phyloP scores from a whole-genome alignment of 1,140 invertebrate genomes.

The Belonocnema kinseyi region DNA sequence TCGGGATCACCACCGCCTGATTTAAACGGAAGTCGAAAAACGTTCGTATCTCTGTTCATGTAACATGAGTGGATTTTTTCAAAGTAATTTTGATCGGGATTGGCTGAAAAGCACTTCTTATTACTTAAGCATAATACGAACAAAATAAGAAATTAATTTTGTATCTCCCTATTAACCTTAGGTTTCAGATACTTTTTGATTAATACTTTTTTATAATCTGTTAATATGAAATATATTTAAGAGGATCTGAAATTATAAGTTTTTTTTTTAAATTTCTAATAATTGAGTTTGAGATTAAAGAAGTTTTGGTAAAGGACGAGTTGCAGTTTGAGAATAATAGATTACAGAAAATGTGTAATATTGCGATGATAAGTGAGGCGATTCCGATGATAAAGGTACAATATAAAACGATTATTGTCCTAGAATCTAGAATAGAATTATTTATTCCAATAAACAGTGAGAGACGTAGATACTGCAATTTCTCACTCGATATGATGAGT shows the following conservation, averaged over 20 bases:
- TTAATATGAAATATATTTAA: too few relatives aligned
- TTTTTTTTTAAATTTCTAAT: background rate
- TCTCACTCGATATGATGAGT: slow-evolving; percentile 53
- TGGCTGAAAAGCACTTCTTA: too few relatives aligned
- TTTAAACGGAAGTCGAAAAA: too few relatives aligned
- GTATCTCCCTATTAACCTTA: too few relatives aligned
- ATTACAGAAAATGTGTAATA: slow-evolving; percentile 41
- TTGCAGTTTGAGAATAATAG: slow-evolving; percentile 37
- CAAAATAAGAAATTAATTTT: too few relatives aligned
- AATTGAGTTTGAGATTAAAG: background rate
- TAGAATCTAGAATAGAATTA: slow-evolving; percentile 64
- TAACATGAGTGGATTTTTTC: too few relatives aligned
- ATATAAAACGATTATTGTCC: slow-evolving; percentile 67
- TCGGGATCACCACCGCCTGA: too few relatives aligned
- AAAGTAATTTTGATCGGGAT: too few relatives aligned
- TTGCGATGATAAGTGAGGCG: slow-evolving; percentile 44
- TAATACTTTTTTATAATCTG: too few relatives aligned
- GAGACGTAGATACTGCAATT: slow-evolving; percentile 61
- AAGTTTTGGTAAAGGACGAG: background rate
- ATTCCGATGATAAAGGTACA: slow-evolving; percentile 62
- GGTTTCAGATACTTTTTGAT: too few relatives aligned
- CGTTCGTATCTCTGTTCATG: too few relatives aligned
- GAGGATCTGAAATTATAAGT: background rate
- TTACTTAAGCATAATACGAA: too few relatives aligned
- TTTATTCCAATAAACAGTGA: slow-evolving; percentile 66